These are phyloP conservation scores for Lonchura striata DNA, from an alignment of 2,113 vertebrate genomes.

Conservation along the genomic window DNA sequence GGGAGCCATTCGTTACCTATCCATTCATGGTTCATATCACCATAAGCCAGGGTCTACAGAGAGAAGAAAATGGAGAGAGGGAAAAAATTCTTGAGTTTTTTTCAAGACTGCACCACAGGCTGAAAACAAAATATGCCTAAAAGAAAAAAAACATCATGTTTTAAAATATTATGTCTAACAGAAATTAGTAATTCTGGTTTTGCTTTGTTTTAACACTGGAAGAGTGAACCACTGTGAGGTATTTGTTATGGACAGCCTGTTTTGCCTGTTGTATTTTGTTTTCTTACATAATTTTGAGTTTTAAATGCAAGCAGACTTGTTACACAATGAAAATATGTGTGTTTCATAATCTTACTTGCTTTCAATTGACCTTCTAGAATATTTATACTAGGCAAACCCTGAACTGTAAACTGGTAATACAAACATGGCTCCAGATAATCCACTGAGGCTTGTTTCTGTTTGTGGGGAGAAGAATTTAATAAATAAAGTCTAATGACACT, in stretches of 20 bases:
- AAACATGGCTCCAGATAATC: neutral
- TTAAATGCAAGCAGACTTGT: neutral
- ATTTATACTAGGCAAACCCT: neutral
- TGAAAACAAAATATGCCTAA: neutral
- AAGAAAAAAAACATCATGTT: neutral
- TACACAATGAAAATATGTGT: neutral
- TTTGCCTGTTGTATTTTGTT: neutral
- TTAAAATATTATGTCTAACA: neutral
- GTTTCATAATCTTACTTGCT: neutral
- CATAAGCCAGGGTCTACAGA: constrained; percentile 91
- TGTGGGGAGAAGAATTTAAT: neutral
- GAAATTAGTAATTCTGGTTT: neutral
- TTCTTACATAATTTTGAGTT: neutral
- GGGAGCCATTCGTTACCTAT: constrained; percentile 99
- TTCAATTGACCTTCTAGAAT: neutral
- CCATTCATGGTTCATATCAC: constrained; percentile 99
- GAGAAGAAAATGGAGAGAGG: neutral
- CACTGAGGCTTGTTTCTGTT: neutral
- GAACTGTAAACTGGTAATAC: neutral
- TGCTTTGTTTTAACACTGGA: neutral
- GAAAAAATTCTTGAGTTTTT: neutral
- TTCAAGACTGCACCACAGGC: neutral
- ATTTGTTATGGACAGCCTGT: neutral
- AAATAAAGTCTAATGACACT: neutral
- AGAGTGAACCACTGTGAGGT: neutral